Base-by-base conservation (phyloP, 2,113 vertebrate genomes). In the Indicator indicator region DNA sequence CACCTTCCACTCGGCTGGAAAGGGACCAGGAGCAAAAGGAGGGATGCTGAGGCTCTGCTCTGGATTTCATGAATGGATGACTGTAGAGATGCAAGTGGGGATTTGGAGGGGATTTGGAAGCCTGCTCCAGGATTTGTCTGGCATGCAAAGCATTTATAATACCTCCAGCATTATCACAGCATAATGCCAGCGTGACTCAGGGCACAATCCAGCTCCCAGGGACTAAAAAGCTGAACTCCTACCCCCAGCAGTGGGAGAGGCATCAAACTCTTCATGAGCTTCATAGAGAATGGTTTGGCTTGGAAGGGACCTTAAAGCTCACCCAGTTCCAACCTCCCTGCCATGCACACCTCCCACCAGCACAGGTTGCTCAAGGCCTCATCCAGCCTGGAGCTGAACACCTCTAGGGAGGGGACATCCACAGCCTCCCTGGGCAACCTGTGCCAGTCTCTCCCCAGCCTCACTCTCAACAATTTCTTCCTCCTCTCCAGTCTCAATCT, bases 21-120 rank as follows among this genome's bases (percentile, higher is more conserved):
- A 38, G 81, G 70, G 40, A 63, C 63, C 46, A 8, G 8, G 50
- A 86, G 82, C 72, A 56, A 60, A 52, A 36, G 84, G 91, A 70
- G 27, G 82, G 91, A 73, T 46, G 86, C 78, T 18, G 77, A 59
- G 64, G 83, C 48, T 90, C 62, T 70, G 94, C 75, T 95, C 89
- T 89, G 95, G 93, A 71, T 95, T 96, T 95, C 93, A 77, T 94
- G 96, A 95, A 92, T 94, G 94, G 95, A 83, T 85, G 84, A 56
- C 79, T 77, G 84, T 23, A 21, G 91, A 94, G 89, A 79, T 2
- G 23, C 95, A 85, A 77, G 91, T 60, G 82, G 83, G 93, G 95
- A 95, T 95, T 96, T 91, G 8, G 95, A 91, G 85, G 89, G 93
- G 95, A 95, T 96, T 96, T 97, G 93, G 93, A 86, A 88, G 91